Percentiles rank a stretch among this genome's conserved stretches.
Conservation (phyloP, 2,797 vertebrate genomes). For the Gadopsis marmoratus region DNA sequence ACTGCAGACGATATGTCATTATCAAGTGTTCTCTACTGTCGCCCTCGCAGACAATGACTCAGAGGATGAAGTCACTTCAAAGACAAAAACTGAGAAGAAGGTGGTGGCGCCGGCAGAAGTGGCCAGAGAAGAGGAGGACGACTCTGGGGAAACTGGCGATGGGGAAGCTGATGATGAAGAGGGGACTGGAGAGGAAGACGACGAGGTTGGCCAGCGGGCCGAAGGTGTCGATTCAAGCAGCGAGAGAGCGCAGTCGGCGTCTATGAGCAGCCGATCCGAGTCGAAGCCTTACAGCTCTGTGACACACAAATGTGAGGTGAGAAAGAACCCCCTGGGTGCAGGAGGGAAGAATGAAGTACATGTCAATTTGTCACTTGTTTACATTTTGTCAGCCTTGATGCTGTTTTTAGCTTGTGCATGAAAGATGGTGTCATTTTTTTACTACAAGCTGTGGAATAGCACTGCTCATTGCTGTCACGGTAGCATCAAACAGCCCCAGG, state of each 20-base stretch:
- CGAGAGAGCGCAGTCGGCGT: constrained; percentile 80
- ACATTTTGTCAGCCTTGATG: not conserved
- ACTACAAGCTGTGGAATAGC: not conserved
- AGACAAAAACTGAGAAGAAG: constrained; percentile 36
- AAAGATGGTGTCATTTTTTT: too few relatives aligned
- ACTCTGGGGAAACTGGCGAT: constrained; percentile 36
- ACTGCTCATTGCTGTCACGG: too few relatives aligned
- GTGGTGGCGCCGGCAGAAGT: constrained; percentile 17
- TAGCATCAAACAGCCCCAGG: not conserved
- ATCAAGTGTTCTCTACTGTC: not conserved
- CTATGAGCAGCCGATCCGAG: constrained; percentile 90
- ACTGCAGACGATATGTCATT: not conserved
- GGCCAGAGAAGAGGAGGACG: constrained; percentile 37
- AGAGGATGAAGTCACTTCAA: constrained; percentile 65
- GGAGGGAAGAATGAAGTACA: not conserved
- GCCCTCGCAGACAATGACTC: constrained; percentile 74
- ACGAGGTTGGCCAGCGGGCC: constrained; percentile 42
- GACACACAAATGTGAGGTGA: constrained; percentile 96
- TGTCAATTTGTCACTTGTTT: not conserved
- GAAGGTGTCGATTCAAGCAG: constrained; percentile 70
- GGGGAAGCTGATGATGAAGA: constrained; percentile 63
- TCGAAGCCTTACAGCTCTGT: constrained; percentile 94
- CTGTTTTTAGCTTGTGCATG: not conserved
- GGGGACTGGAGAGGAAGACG: constrained; percentile 40
- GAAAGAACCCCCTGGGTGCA: constrained; percentile 22